A percentile compares a stretch with the other conserved stretches of the same genome.
phyloP scores from a whole-genome alignment of 2,888 invertebrate species.

The Miltochrista miniata region DNA sequence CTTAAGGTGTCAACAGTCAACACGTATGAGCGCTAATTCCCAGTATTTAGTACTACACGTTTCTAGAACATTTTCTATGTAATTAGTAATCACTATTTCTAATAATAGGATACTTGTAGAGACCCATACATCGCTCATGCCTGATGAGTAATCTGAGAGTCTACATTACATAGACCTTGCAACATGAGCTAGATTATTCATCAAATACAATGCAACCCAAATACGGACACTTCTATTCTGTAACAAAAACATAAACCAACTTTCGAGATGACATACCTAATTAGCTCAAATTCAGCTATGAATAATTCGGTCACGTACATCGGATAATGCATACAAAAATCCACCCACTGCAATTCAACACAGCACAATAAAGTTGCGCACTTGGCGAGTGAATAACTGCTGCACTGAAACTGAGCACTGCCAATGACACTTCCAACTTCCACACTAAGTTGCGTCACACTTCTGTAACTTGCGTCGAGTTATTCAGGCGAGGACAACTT shows the following conservation, averaged over 20 bases:
- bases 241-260: neutral
- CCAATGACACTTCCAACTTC: constrained; percentile 63
- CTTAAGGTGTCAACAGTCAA: no score
- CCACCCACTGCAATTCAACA: constrained; percentile 49
- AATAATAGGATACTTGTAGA: no score
- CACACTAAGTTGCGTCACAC: constrained; percentile 47
- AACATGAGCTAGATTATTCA: neutral
- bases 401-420: constrained; percentile 44
- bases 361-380: constrained; percentile 47
- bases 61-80: no score
- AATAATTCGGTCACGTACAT: constrained; percentile 17
- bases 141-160: no score
- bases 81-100: no score
- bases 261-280: constrained; percentile 22
- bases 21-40: no score
- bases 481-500: constrained; percentile 51
- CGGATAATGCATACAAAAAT: constrained; percentile 39
- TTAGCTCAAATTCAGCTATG: constrained; percentile 33
- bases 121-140: no score
- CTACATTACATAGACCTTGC: no score
- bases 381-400: constrained; percentile 48
- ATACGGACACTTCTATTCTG: no score
- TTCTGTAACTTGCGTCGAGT: constrained; percentile 42
- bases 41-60: no score
- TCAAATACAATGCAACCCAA: no score